Conservation (phyloP, 2,113 vertebrate genomes). For the Poeciliopsis occidentalis region DNA sequence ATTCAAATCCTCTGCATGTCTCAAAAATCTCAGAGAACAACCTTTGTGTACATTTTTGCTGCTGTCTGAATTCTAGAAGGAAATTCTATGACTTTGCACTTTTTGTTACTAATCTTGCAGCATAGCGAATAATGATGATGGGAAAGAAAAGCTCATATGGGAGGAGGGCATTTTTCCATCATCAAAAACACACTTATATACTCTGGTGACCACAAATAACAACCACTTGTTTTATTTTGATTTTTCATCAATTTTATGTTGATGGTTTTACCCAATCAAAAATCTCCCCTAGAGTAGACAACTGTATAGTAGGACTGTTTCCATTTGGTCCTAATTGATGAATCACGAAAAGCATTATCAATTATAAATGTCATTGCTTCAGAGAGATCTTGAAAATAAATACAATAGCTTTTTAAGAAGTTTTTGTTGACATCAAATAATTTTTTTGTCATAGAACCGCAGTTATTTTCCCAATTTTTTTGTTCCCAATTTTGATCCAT, state of each 20-base stretch:
- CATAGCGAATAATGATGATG: not conserved
- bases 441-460: too few species aligned
- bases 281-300: too few species aligned
- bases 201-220: not conserved
- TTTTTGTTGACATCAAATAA: too few species aligned
- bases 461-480: too few species aligned
- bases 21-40: not conserved
- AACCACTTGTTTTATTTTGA: not conserved
- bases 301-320: too few species aligned
- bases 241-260: not conserved
- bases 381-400: not conserved
- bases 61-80: not conserved
- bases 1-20: not conserved
- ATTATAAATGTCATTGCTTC: not conserved
- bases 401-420: too few species aligned
- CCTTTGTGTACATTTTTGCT: not conserved
- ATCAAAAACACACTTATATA: not conserved
- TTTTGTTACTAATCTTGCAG: not conserved
- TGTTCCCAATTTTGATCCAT: too few species aligned
- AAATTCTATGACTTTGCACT: not conserved
- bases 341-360: not conserved
- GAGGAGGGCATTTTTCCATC: not conserved
- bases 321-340: too few species aligned
- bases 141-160: not conserved
- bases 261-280: too few species aligned